A percentile compares a stretch with the other conserved stretches of the same genome.
These are phyloP conservation scores for Drosophila meridionalis DNA, from an alignment of 2,888 invertebrate genomes.

Conservation along the genomic window DNA sequence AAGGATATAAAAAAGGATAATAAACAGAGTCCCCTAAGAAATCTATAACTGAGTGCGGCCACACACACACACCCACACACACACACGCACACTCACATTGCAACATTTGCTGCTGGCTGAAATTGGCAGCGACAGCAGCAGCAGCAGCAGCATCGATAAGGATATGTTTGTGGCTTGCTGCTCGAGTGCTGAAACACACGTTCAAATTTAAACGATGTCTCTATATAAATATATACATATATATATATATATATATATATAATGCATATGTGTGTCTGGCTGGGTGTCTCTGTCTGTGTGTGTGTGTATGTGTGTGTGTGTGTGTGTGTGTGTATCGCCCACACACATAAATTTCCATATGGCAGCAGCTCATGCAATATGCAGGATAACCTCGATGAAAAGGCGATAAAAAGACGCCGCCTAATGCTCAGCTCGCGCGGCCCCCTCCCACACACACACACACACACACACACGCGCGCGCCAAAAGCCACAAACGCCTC, in stretches of 20 bases:
- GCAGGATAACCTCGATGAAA: conserved; percentile 78
- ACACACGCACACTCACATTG: conserved; percentile 31
- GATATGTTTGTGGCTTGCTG: conserved; percentile 50
- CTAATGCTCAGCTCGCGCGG: conserved; percentile 37
- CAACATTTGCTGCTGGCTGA: conserved; percentile 39
- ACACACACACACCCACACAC: conserved; percentile 49
- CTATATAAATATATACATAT: conserved; percentile 18
- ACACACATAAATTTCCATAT: conserved; percentile 75
- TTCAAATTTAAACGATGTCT: conserved; percentile 77
- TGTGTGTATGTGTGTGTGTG: conserved; percentile 12
- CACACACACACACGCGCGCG: not conserved
- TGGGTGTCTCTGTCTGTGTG: conserved; percentile 2
- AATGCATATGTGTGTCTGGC: not conserved
- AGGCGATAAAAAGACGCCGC: conserved; percentile 77
- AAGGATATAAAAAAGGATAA: conserved; percentile 81
- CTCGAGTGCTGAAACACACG: conserved; percentile 64
- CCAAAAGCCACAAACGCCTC: conserved; percentile 5
- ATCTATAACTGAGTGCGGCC: conserved; percentile 78
- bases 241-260: conserved; percentile 4
- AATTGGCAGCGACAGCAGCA: conserved; percentile 59
- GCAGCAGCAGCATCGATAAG: conserved; percentile 41
- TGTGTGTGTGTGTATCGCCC: conserved; percentile 20
- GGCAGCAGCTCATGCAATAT: conserved; percentile 78
- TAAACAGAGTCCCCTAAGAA: conserved; percentile 78
- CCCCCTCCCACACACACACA: not conserved